Evolutionary conservation across 1,140 invertebrate species (phyloP), one percentile per base, ranked within the genome.

Genomic region (Tyrophagus putrescentiae): DNA sequence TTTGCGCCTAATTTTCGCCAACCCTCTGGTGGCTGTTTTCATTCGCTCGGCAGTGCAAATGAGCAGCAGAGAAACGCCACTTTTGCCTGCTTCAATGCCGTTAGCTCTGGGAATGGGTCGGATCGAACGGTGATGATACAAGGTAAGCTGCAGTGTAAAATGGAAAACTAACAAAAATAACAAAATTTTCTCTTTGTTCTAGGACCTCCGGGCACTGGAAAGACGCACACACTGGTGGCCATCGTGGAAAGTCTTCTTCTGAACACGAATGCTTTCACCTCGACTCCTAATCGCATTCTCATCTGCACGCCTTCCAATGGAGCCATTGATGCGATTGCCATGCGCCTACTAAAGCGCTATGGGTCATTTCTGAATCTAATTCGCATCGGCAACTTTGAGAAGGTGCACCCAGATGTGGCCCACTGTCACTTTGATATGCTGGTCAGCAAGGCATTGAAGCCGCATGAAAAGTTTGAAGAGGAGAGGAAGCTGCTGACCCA

Each of bases 291-390:
- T n/a, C 73, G 72, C 52, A 80, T 89, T 45, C 73, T 88, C 13
- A 73, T 90, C 16, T 84, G 83, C 67, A 82, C 86, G 1, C 85
- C 85, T 28, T 87, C 85, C 0, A 89, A 89, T 73, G 81, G 81
- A 4, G 85, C 85, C 1, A 76, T 88, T 18, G 85, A 90, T 72
- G 82, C 82, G 67, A 70, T 88, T 11, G 77, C 80, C 11, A 63
- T 77, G 18, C 75, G 82, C 62, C 63, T 48, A 13, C 31, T 27
- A 13, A n/a, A n/a, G n/a, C 1, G 4, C 1, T 28, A 59, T 25
- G 32, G 5, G 23, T 1, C 44, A n/a, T 57, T 57, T 36, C 34
- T 57, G 4, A 4, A 48, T 25, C 7, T 25, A 48, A 25, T 48
- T 48, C 23, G 31, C 23, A 21, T 21, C 41, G n/a, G n/a, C n/a